Evolutionary conservation across 1,140 invertebrate species (phyloP).

Genomic region (Mesaphorura yosii): DNA sequence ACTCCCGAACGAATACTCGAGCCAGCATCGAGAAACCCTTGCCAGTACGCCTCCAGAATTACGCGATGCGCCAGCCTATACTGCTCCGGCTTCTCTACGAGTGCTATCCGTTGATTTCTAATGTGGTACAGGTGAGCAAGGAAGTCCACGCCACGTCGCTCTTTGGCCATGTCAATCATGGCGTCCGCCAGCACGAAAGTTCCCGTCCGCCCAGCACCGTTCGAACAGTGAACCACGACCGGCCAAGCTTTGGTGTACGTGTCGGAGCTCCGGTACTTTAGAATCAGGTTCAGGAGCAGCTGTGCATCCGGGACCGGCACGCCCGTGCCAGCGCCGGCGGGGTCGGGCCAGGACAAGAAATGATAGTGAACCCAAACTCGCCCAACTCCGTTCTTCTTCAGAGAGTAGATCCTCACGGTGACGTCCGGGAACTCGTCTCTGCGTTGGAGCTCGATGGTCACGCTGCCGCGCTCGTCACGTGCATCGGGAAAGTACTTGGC

Average conservation of each 20-base stretch:
- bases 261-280: constrained; percentile 1
- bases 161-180: constrained; percentile 6
- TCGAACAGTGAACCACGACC: constrained; percentile 84
- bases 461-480: background rate
- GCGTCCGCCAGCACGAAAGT: constrained; percentile 56
- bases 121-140: background rate
- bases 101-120: constrained; percentile 1
- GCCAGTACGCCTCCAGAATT: background rate
- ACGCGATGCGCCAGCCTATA: background rate
- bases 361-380: constrained; percentile 2
- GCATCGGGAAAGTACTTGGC: background rate
- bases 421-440: background rate
- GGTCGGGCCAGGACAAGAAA: constrained; percentile 1
- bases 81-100: constrained; percentile 5
- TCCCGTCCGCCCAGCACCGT: constrained; percentile 82
- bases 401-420: background rate
- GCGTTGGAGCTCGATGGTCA: background rate
- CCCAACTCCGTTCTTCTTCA: background rate
- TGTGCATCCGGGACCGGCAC: background rate
- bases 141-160: background rate
- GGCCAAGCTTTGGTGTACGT: constrained; percentile 40
- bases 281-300: background rate
- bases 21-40: constrained; percentile 1
- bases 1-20: too few relatives aligned
- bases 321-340: background rate